Base-by-base conservation (phyloP, 2,888 invertebrate species). In the Drosophila kokeensis region DNA sequence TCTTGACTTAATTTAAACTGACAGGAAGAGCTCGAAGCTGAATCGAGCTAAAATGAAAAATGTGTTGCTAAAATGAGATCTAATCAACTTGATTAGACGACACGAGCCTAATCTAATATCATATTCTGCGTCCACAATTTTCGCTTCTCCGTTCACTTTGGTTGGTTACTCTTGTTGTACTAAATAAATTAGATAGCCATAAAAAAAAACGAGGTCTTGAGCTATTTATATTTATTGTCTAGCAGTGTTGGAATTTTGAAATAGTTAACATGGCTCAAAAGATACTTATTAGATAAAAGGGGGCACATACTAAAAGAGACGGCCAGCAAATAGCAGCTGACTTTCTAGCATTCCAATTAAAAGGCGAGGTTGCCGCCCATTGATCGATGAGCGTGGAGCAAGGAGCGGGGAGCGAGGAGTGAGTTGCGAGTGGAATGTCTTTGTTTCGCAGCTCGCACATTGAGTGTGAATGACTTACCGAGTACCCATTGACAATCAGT, bases 191-290 rank as follows among this genome's bases (percentile, higher is more conserved):
- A 48, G 45, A 72, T 59, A 54, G 58, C 36, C 24, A 45, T 48
- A 18, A 42, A 54, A 42, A 54, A 50, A 24, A 2, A 53, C 60
- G 34, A 50, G 53, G 40, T 27, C 15, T 59, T 65, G 48, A 27
- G 13, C 50, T 74, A 79, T 77, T 70, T 80, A 68, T 78, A 80
- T 32, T 40, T 49, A 76, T 80, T 76, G 62, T 30, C 53, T 55
- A 36, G 59, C 57, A n/a, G 27, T 54, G 38, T 55, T 62, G 80
- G 74, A 65, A 73, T 76, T 62, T 72, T 53, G 34, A 50, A 65
- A 30, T 75, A 71, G 71, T 59, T 78, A 79, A 64, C 75, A 59
- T 34, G 40, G 32, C 53, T 58, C 57, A 48, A 38, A 50, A 49
- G 34, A 57, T 75, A 30, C 42, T 57, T 30, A 69, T 30, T 38